These are phyloP conservation scores for Ferdinandea cuprea DNA, from an alignment of 2,888 invertebrate species.

Conservation along the genomic window DNA sequence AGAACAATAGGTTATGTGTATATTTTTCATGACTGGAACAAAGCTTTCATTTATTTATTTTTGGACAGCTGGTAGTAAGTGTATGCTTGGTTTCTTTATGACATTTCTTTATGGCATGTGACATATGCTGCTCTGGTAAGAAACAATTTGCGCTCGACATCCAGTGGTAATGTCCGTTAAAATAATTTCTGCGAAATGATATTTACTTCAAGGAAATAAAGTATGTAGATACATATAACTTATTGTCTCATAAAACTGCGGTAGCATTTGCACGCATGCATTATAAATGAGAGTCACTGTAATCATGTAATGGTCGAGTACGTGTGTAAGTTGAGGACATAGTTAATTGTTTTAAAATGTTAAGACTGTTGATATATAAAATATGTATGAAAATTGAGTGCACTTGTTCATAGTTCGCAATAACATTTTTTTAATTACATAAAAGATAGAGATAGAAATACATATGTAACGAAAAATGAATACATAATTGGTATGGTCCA, in stretches of 20 bases:
- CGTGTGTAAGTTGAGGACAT: no score
- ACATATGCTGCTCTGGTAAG: slow-evolving; percentile 1
- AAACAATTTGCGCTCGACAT: not conserved
- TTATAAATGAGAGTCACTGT: no score
- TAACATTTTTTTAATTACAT: no score
- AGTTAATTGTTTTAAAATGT: no score
- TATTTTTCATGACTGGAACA: not conserved
- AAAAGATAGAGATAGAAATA: no score
- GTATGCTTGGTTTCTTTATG: not conserved
- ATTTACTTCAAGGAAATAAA: not conserved
- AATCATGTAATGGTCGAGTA: no score
- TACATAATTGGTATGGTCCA: no score
- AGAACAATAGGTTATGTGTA: not conserved
- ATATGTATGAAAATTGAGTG: no score
- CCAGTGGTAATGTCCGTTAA: not conserved
- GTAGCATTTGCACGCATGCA: not conserved
- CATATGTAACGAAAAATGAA: no score
- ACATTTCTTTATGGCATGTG: slow-evolving; percentile 1
- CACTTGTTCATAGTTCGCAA: no score
- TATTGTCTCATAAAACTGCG: not conserved
- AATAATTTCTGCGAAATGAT: not conserved
- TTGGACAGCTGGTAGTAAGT: not conserved
- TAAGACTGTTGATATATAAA: no score
- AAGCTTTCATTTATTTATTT: no score
- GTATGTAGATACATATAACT: not conserved